Percentiles rank a stretch among this genome's conserved stretches.
These are phyloP conservation scores for Caligus rogercresseyi DNA, from an alignment of 1,140 invertebrate genomes.

Conservation along the genomic window DNA sequence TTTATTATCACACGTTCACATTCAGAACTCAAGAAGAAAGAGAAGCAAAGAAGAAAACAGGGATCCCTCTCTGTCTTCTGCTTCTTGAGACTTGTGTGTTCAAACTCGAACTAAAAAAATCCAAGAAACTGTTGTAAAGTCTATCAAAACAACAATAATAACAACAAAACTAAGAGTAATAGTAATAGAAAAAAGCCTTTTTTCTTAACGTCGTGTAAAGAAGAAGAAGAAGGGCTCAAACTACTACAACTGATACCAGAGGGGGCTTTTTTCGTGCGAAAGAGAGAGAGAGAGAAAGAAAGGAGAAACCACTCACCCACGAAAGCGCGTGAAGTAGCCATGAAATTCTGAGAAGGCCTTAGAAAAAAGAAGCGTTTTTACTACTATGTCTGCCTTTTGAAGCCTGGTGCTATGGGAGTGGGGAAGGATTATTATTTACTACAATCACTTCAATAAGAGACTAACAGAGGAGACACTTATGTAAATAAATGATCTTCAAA, in stretches of 20 bases:
- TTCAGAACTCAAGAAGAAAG: neutral
- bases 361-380: neutral
- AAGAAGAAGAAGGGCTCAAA: too few species aligned
- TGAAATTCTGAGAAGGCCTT: neutral
- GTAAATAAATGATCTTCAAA: too few species aligned
- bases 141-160: too few species aligned
- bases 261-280: neutral
- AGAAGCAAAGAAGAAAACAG: too few species aligned
- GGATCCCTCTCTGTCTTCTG: too few species aligned
- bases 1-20: neutral
- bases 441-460: too few species aligned
- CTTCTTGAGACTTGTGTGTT: neutral
- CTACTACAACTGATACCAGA: too few species aligned
- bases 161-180: neutral
- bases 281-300: too few species aligned
- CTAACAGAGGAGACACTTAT: too few species aligned
- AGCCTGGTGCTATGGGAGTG: neutral
- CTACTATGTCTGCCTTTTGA: neutral
- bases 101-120: neutral
- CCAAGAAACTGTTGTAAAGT: too few species aligned
- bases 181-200: neutral
- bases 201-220: neutral
- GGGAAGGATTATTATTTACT: too few species aligned
- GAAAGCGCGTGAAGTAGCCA: neutral
- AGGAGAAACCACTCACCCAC: too few species aligned